These are phyloP conservation scores for Engystomops pustulosus DNA, from an alignment of 2,113 vertebrate genomes.

Conservation along the genomic window DNA sequence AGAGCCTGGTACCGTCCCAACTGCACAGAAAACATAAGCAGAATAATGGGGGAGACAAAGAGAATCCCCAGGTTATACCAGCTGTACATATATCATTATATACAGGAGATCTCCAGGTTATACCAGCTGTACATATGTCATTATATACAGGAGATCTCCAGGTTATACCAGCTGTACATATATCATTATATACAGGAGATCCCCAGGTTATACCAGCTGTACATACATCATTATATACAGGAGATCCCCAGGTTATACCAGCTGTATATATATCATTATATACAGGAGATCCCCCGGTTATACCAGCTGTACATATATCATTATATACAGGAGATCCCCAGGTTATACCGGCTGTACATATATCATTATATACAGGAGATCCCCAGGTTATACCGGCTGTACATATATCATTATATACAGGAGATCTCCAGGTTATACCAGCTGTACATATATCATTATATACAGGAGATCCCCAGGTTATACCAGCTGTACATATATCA, in stretches of 20 bases:
- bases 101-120: background rate
- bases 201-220: no score
- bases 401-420: slow-evolving; percentile 8
- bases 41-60: background rate
- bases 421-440: background rate
- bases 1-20: background rate
- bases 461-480: no score
- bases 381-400: background rate
- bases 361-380: background rate
- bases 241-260: background rate
- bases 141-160: no score
- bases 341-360: background rate
- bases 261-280: background rate
- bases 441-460: no score
- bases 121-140: no score
- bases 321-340: no score
- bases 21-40: background rate
- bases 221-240: no score
- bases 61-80: background rate
- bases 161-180: no score
- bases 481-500: no score
- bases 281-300: background rate
- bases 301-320: background rate
- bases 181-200: no score
- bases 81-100: background rate